Evolutionary conservation across 2,888 invertebrate species (phyloP), one percentile per base, ranked within the genome.

Genomic region (Drosophila buzzatii): DNA sequence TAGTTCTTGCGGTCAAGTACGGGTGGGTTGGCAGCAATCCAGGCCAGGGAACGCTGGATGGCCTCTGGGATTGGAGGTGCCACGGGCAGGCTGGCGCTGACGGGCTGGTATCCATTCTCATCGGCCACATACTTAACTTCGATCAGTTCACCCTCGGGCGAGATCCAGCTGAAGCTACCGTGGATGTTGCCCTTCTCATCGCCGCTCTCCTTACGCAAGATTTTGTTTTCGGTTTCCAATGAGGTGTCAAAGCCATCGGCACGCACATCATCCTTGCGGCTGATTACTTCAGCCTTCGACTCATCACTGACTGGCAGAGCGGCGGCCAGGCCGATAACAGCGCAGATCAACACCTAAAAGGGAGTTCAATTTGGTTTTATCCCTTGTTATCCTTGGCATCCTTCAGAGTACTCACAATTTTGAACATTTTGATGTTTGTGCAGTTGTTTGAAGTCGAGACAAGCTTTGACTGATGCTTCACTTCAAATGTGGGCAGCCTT

Each of bases 61-160:
- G 44, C 74, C 20, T 44, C 81, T 67, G 89, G 91, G 44, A 82
- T 60, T 76, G 91, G 82, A 7, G 86, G 89, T 37, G 78, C 71
- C 20, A 73, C 73, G 56, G 90, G 91, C 67, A 90, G 70, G 33
- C 65, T 51, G 18, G 59, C 65, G 18, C 90, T 71, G 37, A 72
- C 18, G 6, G 91, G 89, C 51, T 91, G 91, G 53, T 81, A 91
- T 41, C 91, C 91, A 33, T 91, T 58, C 73, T 91, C 92, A 74
- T 92, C 82, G 65, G 91, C 92, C 37, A 83, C 78, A 77, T 92
- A 92, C 6, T 18, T 27, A 5, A 91, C 56, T 16, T 81, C 66
- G 27, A 91, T 58, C 27, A 83, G 82, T 20, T 76, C 84, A 12
- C 91, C 91, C 55, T 91, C 91, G 47, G 91, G 90, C 8, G 90